A percentile compares a stretch with the other conserved stretches of the same genome.
These are phyloP conservation scores for Chrysodeixis includens DNA, from an alignment of 2,888 invertebrate species.

Conservation along the genomic window DNA sequence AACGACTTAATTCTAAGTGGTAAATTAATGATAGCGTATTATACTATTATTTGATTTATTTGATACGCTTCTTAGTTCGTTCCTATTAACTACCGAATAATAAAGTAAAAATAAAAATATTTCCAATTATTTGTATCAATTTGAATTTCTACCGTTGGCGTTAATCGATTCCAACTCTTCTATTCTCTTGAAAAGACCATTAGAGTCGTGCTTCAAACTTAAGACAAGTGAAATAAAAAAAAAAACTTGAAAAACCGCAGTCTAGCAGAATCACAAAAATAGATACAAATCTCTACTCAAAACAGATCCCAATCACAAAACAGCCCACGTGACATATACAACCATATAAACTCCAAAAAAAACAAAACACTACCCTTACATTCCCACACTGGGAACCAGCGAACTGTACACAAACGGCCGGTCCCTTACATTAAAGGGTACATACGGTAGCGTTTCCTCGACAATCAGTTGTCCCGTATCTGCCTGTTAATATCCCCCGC, in stretches of 20 bases:
- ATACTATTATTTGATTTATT: no score
- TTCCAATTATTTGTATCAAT: not conserved
- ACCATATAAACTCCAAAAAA: slow-evolving; percentile 15
- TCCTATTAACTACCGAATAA: no score
- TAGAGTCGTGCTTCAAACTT: not conserved
- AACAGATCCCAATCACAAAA: not conserved
- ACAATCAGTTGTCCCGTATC: slow-evolving; percentile 66
- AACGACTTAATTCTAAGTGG: slow-evolving; percentile 34
- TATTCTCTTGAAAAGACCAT: not conserved
- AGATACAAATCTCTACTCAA: no score
- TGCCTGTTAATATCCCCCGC: slow-evolving; percentile 63
- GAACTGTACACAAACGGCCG: slow-evolving; percentile 45
- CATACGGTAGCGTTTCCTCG: slow-evolving; percentile 49
- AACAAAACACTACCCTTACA: slow-evolving; percentile 32
- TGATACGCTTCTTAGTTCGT: no score
- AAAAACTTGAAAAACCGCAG: no score
- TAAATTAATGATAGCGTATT: no score
- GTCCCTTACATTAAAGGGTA: slow-evolving; percentile 49
- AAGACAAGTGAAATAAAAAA: no score
- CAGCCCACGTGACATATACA: not conserved
- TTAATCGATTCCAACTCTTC: not conserved
- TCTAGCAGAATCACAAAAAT: no score
- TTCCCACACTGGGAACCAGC: slow-evolving; percentile 56
- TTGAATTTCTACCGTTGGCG: not conserved
- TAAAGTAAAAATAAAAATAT: no score